Base-by-base conservation (phyloP, 1,140 invertebrate species). In the Holotrichia oblita region DNA sequence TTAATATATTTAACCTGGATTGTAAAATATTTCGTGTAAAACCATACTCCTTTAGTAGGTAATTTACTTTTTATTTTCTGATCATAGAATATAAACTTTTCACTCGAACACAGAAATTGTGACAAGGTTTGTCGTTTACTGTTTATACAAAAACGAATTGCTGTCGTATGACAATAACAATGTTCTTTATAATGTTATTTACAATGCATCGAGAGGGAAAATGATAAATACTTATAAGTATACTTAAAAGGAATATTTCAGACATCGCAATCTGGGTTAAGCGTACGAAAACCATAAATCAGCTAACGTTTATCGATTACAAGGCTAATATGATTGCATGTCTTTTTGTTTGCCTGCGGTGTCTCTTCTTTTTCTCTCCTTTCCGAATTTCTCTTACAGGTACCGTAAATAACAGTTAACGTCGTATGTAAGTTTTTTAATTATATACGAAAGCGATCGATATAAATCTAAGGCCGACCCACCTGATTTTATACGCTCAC, bases 371-470 rank as follows among this genome's bases (percentile, higher is more conserved):
- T 64, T 64, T 64, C 9, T 64, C 61, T 64, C n/a, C 61, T 64
- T 64, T 64, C 17, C 61, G 24, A 64, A 64, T 64, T 64, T 64
- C 61, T 27, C 61, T 64, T 3, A 20, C 8, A 64, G 61, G 61
- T 64, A 64, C 61, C 61, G 61, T 64, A 64, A 64, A 64, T 64
- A 64, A 64, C 61, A 64, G 61, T 64, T 64, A 2, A 64, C 61
- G 61, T 64, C 24, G 61, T 64, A 64, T 20, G 20, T 9, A 64
- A 6, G n/a, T n/a, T 3, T 64, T 64, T 64, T 64, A 64, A 64
- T 64, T 64, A 64, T 64, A 64, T 20, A 64, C 0, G 61, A 64
- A 9, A 20, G 61, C 61, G 17, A 64, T 64, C 61, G 61, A 22
- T 20, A 64, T 64, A 64, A 64, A 64, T 64, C 24, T 64, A 20